Base-by-base conservation (phyloP, 1,140 invertebrate genomes). In the Linepithema humile region DNA sequence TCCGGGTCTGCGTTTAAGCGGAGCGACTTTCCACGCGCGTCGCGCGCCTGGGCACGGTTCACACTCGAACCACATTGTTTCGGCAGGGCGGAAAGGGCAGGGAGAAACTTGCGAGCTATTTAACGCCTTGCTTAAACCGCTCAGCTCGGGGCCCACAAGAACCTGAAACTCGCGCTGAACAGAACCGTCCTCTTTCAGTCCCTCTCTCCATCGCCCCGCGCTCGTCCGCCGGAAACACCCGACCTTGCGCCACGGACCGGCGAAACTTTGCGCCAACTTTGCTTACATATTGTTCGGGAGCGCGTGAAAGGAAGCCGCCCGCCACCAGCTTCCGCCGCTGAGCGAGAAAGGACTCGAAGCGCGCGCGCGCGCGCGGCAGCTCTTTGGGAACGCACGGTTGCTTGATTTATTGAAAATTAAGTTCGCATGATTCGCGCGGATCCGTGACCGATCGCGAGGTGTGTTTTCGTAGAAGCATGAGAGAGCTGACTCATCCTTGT, bases 21-120 rank as follows among this genome's bases (percentile, higher is more conserved):
- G n/a, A n/a, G 80, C 82, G 90, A 91, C 80, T 90, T 91, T 86
- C 87, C 17, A 74, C 73, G 78, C 67, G 88, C 20, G 53, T 23
- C 17, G 88, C 88, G 88, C 87, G 85, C 62, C 85, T 88, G 88
- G 87, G 87, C 88, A 91, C n/a, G 89, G 87, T 92, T 92, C 91
- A 91, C 92, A 91, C 92, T 89, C 89, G 88, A 65, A 85, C 89
- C 90, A 89, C 90, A 93, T 93, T 94, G 92, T 93, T 93, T 93
- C 92, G 89, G 91, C 75, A 84, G 75, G 82, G 83, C 7, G 23
- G 15, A 43, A 1, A 3, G 23, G n/a, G 32, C 1, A 15, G n/a
- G 60, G 15, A 15, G 84, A 91, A 94, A 94, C 92, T 94, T 93
- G 91, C 91, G 73, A 93, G 93, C 92, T 92, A 93, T 94, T 94